A percentile compares a stretch with the other conserved stretches of the same genome.
These are phyloP conservation scores for Dromaius novaehollandiae DNA, from an alignment of 2,113 vertebrate genomes.

Conservation along the genomic window DNA sequence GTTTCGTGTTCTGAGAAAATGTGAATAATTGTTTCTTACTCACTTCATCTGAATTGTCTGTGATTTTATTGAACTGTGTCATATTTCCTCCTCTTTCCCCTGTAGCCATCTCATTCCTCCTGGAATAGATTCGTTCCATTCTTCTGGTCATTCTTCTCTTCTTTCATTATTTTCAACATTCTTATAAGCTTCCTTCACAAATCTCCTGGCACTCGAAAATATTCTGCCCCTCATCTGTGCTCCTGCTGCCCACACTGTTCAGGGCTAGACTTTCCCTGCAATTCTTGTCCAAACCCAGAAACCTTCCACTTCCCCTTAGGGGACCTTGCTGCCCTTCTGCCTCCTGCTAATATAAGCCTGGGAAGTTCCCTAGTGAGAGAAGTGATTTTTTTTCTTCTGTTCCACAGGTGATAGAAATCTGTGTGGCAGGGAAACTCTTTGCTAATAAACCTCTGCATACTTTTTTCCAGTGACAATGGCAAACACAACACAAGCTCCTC, in stretches of 20 bases:
- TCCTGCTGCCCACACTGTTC: fast-evolving
- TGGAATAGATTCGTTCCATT: constrained; percentile 33
- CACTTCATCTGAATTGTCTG: not conserved
- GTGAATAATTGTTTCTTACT: constrained; percentile 42
- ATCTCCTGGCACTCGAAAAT: constrained; percentile 3
- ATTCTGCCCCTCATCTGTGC: not conserved
- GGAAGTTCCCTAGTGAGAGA: not conserved
- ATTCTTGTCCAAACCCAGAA: not conserved
- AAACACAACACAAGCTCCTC: not conserved
- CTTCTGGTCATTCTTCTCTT: constrained; percentile 30
- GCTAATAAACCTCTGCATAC: fast-evolving
- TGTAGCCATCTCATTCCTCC: not conserved
- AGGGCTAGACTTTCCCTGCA: not conserved
- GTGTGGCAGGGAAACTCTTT: not conserved
- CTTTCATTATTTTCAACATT: constrained; percentile 50
- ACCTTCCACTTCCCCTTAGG: not conserved
- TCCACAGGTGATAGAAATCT: constrained; percentile 1
- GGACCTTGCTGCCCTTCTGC: constrained; percentile 26
- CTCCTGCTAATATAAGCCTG: constrained; percentile 13
- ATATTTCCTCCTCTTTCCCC: constrained; percentile 41
- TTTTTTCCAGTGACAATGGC: not conserved
- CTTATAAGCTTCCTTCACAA: constrained; percentile 18
- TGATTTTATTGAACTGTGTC: constrained; percentile 48
- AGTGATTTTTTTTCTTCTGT: not conserved
- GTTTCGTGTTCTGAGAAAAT: constrained; percentile 19